Evolutionary conservation across 2,113 vertebrate species (phyloP).

Genomic region (Phocoena sinus): DNA sequence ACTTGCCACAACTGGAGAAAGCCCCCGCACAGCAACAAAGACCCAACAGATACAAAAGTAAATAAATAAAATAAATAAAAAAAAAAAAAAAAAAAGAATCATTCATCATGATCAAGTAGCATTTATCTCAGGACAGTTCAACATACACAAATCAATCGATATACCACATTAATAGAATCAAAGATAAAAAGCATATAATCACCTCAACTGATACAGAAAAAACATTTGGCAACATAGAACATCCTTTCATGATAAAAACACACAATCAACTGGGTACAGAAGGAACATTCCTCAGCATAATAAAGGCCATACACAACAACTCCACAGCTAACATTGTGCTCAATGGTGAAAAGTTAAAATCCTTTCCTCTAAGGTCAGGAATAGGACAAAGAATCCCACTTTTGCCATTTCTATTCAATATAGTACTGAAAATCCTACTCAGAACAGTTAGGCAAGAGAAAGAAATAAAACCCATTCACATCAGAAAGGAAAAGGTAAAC

Average conservation of each 20-base stretch:
- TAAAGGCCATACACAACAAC: not conserved
- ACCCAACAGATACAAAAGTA: no score
- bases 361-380: not conserved
- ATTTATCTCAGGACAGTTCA: not conserved
- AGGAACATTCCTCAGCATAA: not conserved
- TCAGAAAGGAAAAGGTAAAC: not conserved
- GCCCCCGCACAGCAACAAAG: no score
- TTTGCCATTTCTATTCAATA: not conserved
- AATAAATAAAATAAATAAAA: no score
- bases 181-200: not conserved
- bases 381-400: not conserved
- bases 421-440: not conserved
- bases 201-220: not conserved
- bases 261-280: not conserved
- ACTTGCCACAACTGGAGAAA: no score
- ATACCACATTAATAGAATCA: not conserved
- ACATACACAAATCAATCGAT: not conserved
- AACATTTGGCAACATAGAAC: not conserved
- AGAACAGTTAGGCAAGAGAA: not conserved
- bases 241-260: not conserved
- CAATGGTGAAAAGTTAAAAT: not conserved
- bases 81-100: no score
- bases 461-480: not conserved
- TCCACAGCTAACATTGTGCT: not conserved
- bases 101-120: not conserved